A percentile compares a stretch with the other conserved stretches of the same genome.
Evolutionary conservation across 2,797 vertebrate genomes (phyloP).

Genomic region (Rhinella marina): DNA sequence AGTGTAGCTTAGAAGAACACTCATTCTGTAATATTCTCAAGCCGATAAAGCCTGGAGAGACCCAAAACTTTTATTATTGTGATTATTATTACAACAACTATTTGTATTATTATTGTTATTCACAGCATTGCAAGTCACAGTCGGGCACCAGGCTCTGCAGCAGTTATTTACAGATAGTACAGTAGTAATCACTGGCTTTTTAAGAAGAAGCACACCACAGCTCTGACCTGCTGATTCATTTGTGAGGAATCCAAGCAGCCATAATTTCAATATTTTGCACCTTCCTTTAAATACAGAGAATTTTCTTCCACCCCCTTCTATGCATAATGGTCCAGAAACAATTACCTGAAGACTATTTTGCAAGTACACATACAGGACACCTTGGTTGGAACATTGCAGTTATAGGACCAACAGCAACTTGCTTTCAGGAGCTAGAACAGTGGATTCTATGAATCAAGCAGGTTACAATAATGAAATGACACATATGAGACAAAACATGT

Average conservation of each 20-base stretch:
- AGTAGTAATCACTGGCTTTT: conserved; percentile 44
- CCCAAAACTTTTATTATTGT: conserved; percentile 60
- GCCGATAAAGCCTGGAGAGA: conserved; percentile 61
- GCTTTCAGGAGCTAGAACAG: conserved; percentile 13
- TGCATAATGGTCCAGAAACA: conserved; percentile 30
- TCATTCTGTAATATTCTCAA: conserved; percentile 60
- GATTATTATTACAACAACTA: conserved; percentile 57
- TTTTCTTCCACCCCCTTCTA: conserved; percentile 31
- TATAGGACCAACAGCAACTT: not conserved
- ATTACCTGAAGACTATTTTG: conserved; percentile 20
- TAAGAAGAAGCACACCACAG: conserved; percentile 34
- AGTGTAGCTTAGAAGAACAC: conserved; percentile 56
- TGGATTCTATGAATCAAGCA: conserved; percentile 33
- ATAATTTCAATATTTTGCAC: conserved; percentile 25
- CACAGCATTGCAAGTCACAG: conserved; percentile 55
- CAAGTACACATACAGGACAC: conserved; percentile 11
- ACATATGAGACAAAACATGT: conserved; percentile 2
- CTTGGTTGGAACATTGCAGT: conserved; percentile 11
- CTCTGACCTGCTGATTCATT: conserved; percentile 54
- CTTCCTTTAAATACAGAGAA: conserved; percentile 6
- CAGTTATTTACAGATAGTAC: conserved; percentile 36
- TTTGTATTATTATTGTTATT: conserved; percentile 58
- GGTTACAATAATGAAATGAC: conserved; percentile 45
- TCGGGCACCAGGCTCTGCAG: conserved; percentile 25
- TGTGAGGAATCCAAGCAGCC: conserved; percentile 19